Evolutionary conservation across 2,113 vertebrate species (phyloP), one percentile per base, ranked within the genome.

Genomic region (Plecturocebus donacophilus): DNA sequence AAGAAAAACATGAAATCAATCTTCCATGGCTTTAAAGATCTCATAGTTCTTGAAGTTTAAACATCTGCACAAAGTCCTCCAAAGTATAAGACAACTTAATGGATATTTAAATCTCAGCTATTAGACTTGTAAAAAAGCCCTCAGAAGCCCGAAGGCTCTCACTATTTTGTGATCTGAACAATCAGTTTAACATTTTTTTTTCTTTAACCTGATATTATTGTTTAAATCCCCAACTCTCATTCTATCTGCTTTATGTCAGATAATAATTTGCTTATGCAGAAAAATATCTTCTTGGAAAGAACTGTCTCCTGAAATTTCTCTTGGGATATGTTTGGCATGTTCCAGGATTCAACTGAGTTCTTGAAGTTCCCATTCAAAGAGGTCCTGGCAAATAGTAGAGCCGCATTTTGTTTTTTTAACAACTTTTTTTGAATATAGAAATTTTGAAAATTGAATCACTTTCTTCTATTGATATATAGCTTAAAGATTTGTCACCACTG

Each of bases 1-100:
- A 96, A 91, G 70, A 76, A 70, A 93, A 73, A 56, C 97, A 88
- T 66, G n/a, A 97, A 98, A 40, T 93, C 95, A 66, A 90, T 90
- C 91, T 91, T 86, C 54, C 75, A 5, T 90, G 70, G 25, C 47
- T 91, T 75, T 91, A 58, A 96, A 96, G 70, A 97, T 92, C 75
- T 92, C 45, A 71, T 68, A 95, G 75, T 93, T 96, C 49, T 8
- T 17, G 14, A 90, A 97, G 87, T 92, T 70, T 58, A 96, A 95
- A 80, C 9, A 96, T 98, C 88, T 68, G 6, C 83, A 83, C 89
- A 45, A 71, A 92, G 73, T 93, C 77, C 56, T 96, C n/a, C 82
- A 95, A 94, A 85, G 19, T 40, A 82, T 38, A 76, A 20, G 1
- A 84, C 70, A 52, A 32, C 32, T 84, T 87, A 82, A 23, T 66